phyloP scores from a whole-genome alignment of 2,113 vertebrate species.

The Leucopsar rothschildi region DNA sequence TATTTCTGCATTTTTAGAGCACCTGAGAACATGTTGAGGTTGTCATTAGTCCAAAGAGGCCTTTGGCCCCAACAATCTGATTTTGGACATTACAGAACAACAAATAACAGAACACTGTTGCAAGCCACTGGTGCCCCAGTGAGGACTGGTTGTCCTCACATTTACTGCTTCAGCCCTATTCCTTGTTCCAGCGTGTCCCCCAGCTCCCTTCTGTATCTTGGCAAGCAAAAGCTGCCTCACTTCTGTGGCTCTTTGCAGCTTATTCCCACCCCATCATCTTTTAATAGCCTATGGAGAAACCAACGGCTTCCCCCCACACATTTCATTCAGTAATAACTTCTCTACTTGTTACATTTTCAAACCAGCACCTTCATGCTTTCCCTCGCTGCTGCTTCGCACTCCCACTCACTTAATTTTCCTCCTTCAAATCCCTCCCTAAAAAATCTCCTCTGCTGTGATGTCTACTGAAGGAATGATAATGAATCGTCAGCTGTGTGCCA shows the following conservation, averaged over 20 bases:
- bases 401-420: slow-evolving; percentile 63
- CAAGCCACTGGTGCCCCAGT: neutral
- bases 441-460: slow-evolving; percentile 53
- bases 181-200: neutral
- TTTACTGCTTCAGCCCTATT: neutral
- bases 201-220: neutral
- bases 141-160: neutral
- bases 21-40: neutral
- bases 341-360: slow-evolving; percentile 59
- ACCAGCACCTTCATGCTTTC: slow-evolving; percentile 60
- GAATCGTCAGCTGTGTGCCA: slow-evolving; percentile 39
- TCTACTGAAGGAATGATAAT: slow-evolving; percentile 56
- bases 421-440: slow-evolving; percentile 59
- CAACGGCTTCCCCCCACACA: slow-evolving; percentile 44
- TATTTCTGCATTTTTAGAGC: neutral
- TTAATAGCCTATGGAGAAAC: slow-evolving; percentile 44
- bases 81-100: neutral
- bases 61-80: neutral
- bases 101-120: neutral
- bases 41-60: neutral
- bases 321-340: slow-evolving; percentile 65
- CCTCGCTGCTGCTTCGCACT: slow-evolving; percentile 58
- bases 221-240: slow-evolving; percentile 26
- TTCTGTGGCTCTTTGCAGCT: slow-evolving; percentile 49
- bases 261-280: slow-evolving; percentile 52